Evolutionary conservation across 2,113 vertebrate genomes (phyloP).

Genomic region (Megaptera novaeangliae): DNA sequence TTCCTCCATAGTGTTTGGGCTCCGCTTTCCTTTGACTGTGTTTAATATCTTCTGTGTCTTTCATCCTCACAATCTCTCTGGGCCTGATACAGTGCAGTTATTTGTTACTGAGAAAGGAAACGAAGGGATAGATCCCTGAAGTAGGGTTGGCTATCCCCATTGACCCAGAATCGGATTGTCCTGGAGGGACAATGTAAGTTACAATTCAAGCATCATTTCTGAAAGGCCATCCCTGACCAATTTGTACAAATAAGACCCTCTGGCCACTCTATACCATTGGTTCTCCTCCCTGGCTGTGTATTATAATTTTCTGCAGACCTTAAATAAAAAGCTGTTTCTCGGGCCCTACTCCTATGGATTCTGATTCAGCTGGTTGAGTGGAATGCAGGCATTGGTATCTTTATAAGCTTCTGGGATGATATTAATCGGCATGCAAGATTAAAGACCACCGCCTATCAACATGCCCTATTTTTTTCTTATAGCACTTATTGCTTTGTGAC

Average conservation of each 20-base stretch:
- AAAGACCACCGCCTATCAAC: not conserved
- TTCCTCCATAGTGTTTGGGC: not conserved
- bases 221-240: not conserved
- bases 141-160: not conserved
- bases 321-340: not conserved
- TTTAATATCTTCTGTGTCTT: not conserved
- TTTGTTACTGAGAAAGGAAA: slow-evolving; percentile 3
- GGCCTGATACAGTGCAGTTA: not conserved
- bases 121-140: not conserved
- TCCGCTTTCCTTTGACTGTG: not conserved
- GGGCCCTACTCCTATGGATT: not conserved
- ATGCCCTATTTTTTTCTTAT: not conserved
- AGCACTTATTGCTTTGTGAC: not conserved
- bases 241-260: not conserved
- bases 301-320: not conserved
- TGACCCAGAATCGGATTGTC: not conserved
- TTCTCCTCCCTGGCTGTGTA: not conserved
- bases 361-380: not conserved
- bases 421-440: not conserved
- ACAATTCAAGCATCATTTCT: not conserved
- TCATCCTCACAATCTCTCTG: not conserved
- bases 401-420: not conserved
- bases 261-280: not conserved
- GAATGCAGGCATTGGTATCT: not conserved
- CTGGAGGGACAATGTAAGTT: not conserved